Evolutionary conservation across 2,888 invertebrate species (phyloP), one percentile per base, ranked within the genome.

Genomic region (Hybos culiciformis): DNA sequence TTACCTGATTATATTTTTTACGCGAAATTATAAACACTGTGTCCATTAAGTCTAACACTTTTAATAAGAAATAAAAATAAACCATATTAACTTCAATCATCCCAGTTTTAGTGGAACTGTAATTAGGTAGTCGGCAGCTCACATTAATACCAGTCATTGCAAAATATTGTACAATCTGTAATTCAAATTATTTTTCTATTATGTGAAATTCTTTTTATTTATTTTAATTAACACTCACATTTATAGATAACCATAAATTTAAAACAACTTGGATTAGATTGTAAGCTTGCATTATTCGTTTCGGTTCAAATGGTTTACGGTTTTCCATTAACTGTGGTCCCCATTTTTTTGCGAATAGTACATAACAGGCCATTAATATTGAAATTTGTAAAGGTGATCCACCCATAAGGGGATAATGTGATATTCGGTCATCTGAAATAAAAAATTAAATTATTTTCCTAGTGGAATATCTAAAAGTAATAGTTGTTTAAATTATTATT

Each of bases 21-120:
- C 81, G 69, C 48, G 83, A 58, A n/a, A 80, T 62, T 55, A 83
- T 82, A 61, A 83, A 78, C 19, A 74, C 58, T 0, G 83, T 83
- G 59, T 83, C 83, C 2, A 72, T 50, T 5, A 82, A 62, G 57
- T 83, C 83, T 15, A 71, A 40, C 5, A 77, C 54, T 63, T 82
- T 83, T 5, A 81, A 52, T 3, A 77, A 54, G 21, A 74, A 57
- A 4, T 75, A 70, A 70, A 72, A 74, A 73, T 79, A 80, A 12
- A 32, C 23, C 3, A 47, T 9, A 11, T 15, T 17, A 19, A 39
- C 42, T 33, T 26, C 33, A 3, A 12, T 19, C 9, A 29, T 18
- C 9, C 32, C 41, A 11, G n/a, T 18, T 29, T 14, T 9, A n/a
- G 21, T 24, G 21, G 24, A 15, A 17, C 42, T 39, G 9, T 44